Evolutionary conservation across 2,888 invertebrate species (phyloP), one percentile per base, ranked within the genome.

Genomic region (Nemapogon koenigi): DNA sequence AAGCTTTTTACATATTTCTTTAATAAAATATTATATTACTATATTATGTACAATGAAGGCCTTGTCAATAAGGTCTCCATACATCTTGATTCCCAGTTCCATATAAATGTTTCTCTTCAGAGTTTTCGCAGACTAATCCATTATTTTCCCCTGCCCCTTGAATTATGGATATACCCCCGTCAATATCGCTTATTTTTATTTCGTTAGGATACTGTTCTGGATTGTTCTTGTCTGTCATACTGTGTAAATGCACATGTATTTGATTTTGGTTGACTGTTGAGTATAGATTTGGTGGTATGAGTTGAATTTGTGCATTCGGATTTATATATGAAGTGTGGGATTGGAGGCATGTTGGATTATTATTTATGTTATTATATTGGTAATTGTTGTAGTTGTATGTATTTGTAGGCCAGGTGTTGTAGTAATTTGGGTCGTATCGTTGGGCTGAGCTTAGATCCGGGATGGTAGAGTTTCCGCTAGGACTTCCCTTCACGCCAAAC

Each of bases 191-290:
- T 39, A 86, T 83, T 50, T 85, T 84, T 32, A 85, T 72, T 50
- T 82, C 81, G 45, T 76, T 69, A 32, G 83, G 81, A 47, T 84
- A 86, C 54, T 86, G 86, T 47, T 87, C 87, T 46, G 84, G 50
- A 46, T 85, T 85, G 46, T 84, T 65, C 58, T 86, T 87, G 37
- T 87, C 87, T 4, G 80, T 68, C 13, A 82, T 72, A 35, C 86
- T 84, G 62, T 91, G 91, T 17, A 89, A 63, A 53, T 91, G 91
- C 15, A 91, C 81, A 57, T 92, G 91, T 43, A 91, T 91, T 76
- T 91, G 90, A 62, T 91, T 91, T 64, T 91, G 91, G 59, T 91
- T 91, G 38, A 91, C 90, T 16, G 91, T 91, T 28, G 91, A 90
- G 62, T 90, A 89, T 1, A 91, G 72, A 52, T 90, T 89, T 0